Percentiles rank a stretch among this genome's conserved stretches.
Evolutionary conservation across 2,113 vertebrate species (phyloP).

Genomic region (Cavia porcellus): DNA sequence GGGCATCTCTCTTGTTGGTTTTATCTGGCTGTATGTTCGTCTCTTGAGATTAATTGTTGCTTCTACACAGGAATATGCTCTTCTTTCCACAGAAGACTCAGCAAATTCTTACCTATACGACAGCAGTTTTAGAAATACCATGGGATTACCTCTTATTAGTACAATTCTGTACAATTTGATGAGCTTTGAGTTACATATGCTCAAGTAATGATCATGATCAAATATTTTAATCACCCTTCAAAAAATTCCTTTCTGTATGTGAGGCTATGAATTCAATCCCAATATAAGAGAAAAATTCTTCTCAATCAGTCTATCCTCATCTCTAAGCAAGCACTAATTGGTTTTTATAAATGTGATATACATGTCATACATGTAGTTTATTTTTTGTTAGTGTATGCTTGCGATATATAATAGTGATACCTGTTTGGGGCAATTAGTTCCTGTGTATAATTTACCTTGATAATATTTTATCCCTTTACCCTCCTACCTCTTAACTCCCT

Average conservation of each 20-base stretch:
- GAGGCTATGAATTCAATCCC: background rate
- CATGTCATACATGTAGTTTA: background rate
- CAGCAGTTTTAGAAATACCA: background rate
- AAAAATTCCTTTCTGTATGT: background rate
- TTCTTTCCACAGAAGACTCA: background rate
- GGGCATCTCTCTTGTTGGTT: background rate
- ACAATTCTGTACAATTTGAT: background rate
- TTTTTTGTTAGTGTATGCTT: background rate
- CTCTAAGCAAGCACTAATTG: background rate
- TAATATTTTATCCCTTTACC: background rate
- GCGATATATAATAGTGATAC: background rate
- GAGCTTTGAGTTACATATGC: background rate
- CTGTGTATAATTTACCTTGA: background rate
- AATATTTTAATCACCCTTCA: background rate
- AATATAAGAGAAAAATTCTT: background rate
- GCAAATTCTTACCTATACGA: background rate
- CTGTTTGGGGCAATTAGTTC: background rate
- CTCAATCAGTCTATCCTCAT: background rate
- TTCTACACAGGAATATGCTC: background rate
- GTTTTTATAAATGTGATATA: background rate
- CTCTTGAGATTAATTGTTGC: background rate
- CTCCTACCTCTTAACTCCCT: background rate
- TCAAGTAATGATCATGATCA: background rate
- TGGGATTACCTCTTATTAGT: background rate
- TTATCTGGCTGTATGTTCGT: background rate